Evolutionary conservation across 2,888 invertebrate genomes (phyloP), one percentile per base, ranked within the genome.

Genomic region (Zonitis immaculata): DNA sequence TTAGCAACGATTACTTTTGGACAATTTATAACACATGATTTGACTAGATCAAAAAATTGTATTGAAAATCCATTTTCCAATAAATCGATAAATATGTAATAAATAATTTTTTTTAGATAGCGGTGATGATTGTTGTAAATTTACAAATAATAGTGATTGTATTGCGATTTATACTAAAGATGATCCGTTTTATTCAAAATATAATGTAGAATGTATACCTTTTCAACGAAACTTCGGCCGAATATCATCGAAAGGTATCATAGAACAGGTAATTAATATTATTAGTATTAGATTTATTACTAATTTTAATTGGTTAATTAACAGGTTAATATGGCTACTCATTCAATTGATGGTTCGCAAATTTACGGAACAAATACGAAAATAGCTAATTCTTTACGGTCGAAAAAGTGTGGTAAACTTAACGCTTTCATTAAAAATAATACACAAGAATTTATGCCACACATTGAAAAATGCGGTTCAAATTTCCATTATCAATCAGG

Each of bases 11-110:
- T 73, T 68, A 67, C 68, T 51, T 74, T 68, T 64, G 75, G 74
- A 8, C 75, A 76, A 56, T 65, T 74, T 32, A 50, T 75, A 11
- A 68, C 71, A 25, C 75, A 76, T 52, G 76, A 75, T 53, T 60
- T 72, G 27, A 59, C 62, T 3, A 43, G 55, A 1, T 45, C 14
- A 16, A 32, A 8, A 51, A 46, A 47, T 14, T 50, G 52, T 52
- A 32, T 8, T 46, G 14, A 20, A 18, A 28, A 12, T 27, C 28
- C 1, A n/a, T 35, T 32, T 47, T 35, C 11, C n/a, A 47, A 12
- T 22, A 18, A 14, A 48, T 42, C 12, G 18, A 30, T 44, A 32
- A 2, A 14, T 3, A 22, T n/a, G n/a, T 22, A 22, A 22, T 22
- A 4, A 22, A 22, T 22, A 22, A 22, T 22, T 4, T 4, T n/a